Base-by-base conservation (phyloP, 2,797 vertebrate genomes). In the Sebastes goodei region DNA sequence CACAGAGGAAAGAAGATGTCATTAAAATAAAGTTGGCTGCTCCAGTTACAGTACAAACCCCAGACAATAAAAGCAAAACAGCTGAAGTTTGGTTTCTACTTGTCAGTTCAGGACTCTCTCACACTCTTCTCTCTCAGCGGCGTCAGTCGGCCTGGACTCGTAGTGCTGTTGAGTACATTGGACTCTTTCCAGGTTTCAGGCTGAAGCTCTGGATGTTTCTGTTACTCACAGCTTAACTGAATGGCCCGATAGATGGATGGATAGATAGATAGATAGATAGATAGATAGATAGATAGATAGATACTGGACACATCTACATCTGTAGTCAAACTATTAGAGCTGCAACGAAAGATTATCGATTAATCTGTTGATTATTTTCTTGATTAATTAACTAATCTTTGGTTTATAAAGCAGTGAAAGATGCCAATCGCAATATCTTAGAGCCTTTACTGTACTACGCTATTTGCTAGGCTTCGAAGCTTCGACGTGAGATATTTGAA, bases 151-250 rank as follows among this genome's bases (percentile, higher is more conserved):
- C 23, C 60, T 61, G 57, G 29, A 20, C 68, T 59, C 72, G 30
- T 17, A 53, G 62, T 33, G 60, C 56, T 70, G 23, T 5, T 82
- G 38, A 77, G 76, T 49, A 9, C 25, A 6, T n/a, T 83, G 85
- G 82, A 59, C 29, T 5, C 4, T 42, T 35, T 84, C 83, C 89
- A 92, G 71, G 32, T 84, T 77, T 77, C 77, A 64, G 67, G 49
- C 35, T 78, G 49, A 38, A 52, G 25, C 38, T 53, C 53, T 72
- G 66, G 30, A 30, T 90, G 65, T 78, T 78, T 82, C 68, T 73
- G 55, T 74, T 80, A 32, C 46, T 78, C 42, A 52, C 52, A 69
- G 38, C 59, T 74, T 71, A 82, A 65, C 53, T 77, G 57, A 33
- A 69, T 29, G 79, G 53, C 15, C 6, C 0, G 5, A 38, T 38